Percentiles rank a stretch among this genome's conserved stretches.
These are phyloP conservation scores for Amiota communis DNA, from an alignment of 2,888 invertebrate species.

Conservation along the genomic window DNA sequence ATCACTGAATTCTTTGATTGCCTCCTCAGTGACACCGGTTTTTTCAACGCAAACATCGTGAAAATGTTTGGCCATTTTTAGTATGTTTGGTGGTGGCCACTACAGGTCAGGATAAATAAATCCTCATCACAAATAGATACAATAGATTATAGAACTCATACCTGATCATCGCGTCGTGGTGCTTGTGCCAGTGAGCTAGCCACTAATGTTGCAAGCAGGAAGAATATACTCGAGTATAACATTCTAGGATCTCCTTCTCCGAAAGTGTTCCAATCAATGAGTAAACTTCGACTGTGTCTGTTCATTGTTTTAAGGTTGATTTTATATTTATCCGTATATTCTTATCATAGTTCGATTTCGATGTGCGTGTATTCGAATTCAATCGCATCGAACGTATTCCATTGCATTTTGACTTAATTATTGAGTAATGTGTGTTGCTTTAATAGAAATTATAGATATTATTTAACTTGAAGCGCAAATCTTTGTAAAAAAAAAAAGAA, in stretches of 20 bases:
- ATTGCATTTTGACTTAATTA: too few species aligned
- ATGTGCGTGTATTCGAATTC: too few species aligned
- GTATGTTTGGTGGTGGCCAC: constrained; percentile 65
- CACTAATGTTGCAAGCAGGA: not conserved
- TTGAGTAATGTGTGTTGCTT: too few species aligned
- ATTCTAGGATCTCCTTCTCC: too few species aligned
- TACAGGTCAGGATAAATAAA: constrained; percentile 35
- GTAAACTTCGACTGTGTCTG: not conserved
- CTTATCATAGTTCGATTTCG: too few species aligned
- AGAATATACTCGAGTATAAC: not conserved
- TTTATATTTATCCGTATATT: not conserved
- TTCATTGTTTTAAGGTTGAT: not conserved
- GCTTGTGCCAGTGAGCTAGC: constrained; percentile 47
- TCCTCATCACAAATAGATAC: not conserved
- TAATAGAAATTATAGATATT: too few species aligned
- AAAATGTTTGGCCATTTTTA: constrained; percentile 58
- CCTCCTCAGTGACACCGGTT: constrained; percentile 67
- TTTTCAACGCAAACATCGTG: constrained; percentile 65
- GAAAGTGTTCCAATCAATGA: not conserved
- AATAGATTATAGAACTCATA: constrained; percentile 36
- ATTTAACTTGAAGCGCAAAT: too few species aligned
- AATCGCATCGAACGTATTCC: too few species aligned
- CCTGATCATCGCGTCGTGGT: constrained; percentile 60
- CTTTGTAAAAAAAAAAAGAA: not conserved
- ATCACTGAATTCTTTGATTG: constrained; percentile 70